phyloP scores from a whole-genome alignment of 2,797 vertebrate species.

The Haliaeetus albicilla region DNA sequence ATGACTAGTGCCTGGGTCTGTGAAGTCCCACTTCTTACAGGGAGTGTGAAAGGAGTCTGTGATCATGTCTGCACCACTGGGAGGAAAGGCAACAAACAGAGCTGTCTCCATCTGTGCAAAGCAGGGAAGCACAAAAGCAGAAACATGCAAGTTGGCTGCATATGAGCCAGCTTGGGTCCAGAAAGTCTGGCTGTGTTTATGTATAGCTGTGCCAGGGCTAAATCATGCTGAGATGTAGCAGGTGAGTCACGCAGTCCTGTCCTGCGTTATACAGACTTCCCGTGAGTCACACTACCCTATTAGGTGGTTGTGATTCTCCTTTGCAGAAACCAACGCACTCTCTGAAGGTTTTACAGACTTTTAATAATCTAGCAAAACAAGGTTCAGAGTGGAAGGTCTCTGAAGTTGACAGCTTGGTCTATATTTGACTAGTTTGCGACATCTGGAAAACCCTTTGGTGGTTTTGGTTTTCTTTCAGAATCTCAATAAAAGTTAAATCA shows the following conservation, averaged over 20 bases:
- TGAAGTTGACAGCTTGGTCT: not conserved
- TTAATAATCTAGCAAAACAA: not conserved
- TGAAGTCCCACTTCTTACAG: not conserved
- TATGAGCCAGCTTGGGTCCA: not conserved
- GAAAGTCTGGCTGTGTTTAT: not conserved
- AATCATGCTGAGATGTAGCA: not conserved
- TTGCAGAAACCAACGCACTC: not conserved
- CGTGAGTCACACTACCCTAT: not conserved
- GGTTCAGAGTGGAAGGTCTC: not conserved
- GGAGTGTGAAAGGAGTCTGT: not conserved
- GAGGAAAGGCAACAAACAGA: not conserved
- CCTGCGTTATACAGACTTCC: not conserved
- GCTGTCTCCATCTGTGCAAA: constrained; percentile 27
- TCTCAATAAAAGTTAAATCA: not conserved
- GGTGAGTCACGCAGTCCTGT: not conserved
- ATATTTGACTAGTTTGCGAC: not conserved
- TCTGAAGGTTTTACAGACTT: not conserved
- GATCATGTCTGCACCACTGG: not conserved
- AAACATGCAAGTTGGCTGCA: not conserved
- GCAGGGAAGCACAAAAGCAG: not conserved
- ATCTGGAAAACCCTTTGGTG: not conserved
- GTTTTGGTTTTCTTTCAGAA: constrained; percentile 18
- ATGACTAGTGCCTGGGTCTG: not conserved
- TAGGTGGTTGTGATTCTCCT: not conserved
- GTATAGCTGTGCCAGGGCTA: not conserved